Conservation (phyloP, 2,888 invertebrate genomes). For the Mylabris sibirica region DNA sequence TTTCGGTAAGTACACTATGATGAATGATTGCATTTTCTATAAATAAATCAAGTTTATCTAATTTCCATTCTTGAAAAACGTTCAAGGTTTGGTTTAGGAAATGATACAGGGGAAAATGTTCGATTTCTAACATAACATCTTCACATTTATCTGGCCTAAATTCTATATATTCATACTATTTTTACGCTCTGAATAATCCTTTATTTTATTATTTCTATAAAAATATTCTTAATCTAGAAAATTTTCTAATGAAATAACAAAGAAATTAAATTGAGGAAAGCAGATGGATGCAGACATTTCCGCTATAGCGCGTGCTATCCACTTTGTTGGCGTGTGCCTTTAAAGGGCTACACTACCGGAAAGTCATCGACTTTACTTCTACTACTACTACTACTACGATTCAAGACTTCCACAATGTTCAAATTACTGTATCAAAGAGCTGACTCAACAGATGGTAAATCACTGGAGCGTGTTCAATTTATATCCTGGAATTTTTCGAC, state of each 20-base stretch:
- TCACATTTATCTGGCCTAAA: neutral
- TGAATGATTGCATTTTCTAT: neutral
- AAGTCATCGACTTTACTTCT: constrained; percentile 24
- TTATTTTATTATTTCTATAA: neutral
- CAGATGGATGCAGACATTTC: constrained; percentile 1
- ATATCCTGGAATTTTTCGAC: neutral
- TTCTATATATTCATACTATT: neutral
- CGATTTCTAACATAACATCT: neutral
- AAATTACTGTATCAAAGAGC: constrained; percentile 17
- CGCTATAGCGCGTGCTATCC: neutral
- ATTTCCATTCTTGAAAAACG: neutral
- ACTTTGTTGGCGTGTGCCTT: constrained; percentile 2
- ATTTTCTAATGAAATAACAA: neutral
- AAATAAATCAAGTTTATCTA: neutral
- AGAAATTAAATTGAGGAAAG: neutral
- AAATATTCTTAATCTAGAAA: neutral
- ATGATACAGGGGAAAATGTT: neutral
- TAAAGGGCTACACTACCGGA: constrained; percentile 20
- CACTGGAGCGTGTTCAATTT: constrained; percentile 24
- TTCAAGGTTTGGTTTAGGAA: neutral
- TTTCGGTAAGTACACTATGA: constrained; percentile 30
- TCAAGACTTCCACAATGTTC: constrained; percentile 27
- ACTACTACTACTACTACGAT: constrained; percentile 12
- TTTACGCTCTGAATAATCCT: neutral
- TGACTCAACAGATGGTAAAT: constrained; percentile 44